A percentile compares a stretch with the other conserved stretches of the same genome.
Conservation (phyloP, 2,888 invertebrate genomes). For the Nebria brevicollis region DNA sequence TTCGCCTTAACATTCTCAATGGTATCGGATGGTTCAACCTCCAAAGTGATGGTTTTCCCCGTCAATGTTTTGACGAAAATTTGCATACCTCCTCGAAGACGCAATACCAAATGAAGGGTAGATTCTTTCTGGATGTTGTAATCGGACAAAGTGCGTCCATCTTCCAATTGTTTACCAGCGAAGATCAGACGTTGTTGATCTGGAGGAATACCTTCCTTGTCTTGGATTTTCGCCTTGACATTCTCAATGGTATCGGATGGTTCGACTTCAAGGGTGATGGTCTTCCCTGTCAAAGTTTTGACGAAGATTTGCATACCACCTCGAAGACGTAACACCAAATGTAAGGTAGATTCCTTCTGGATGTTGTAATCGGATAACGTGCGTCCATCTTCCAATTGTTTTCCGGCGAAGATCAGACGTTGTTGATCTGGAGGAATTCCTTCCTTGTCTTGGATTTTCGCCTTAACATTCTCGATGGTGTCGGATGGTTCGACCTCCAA, state of each 20-base stretch:
- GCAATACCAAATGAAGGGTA: slow-evolving; percentile 89
- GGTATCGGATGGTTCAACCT: slow-evolving; percentile 70
- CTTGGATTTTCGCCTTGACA: slow-evolving; percentile 67
- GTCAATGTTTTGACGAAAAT: slow-evolving; percentile 69
- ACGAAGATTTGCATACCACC: slow-evolving; percentile 77
- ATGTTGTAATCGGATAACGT: slow-evolving; percentile 74
- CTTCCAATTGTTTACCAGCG: slow-evolving; percentile 80
- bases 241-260: slow-evolving; percentile 71
- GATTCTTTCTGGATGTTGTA: slow-evolving; percentile 94
- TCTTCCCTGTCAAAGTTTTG: slow-evolving; percentile 70
- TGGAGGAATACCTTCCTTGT: slow-evolving; percentile 87
- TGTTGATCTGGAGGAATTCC: slow-evolving; percentile 71
- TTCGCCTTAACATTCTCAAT: slow-evolving; percentile 73
- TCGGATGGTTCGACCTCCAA: slow-evolving; percentile 67
- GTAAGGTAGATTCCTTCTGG: slow-evolving; percentile 71
- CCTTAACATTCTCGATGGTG: slow-evolving; percentile 71
- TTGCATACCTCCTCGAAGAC: slow-evolving; percentile 77
- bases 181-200: slow-evolving; percentile 88
- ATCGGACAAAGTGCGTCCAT: slow-evolving; percentile 68
- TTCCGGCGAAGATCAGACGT: slow-evolving; percentile 73
- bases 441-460: slow-evolving; percentile 69
- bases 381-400: slow-evolving; percentile 76
- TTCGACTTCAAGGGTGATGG: slow-evolving; percentile 68
- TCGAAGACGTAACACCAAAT: slow-evolving; percentile 69
- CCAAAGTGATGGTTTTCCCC: slow-evolving; percentile 67